Percentiles rank a stretch among this genome's conserved stretches.
Evolutionary conservation across 1,140 invertebrate species (phyloP).

Genomic region (Cydia splendana): DNA sequence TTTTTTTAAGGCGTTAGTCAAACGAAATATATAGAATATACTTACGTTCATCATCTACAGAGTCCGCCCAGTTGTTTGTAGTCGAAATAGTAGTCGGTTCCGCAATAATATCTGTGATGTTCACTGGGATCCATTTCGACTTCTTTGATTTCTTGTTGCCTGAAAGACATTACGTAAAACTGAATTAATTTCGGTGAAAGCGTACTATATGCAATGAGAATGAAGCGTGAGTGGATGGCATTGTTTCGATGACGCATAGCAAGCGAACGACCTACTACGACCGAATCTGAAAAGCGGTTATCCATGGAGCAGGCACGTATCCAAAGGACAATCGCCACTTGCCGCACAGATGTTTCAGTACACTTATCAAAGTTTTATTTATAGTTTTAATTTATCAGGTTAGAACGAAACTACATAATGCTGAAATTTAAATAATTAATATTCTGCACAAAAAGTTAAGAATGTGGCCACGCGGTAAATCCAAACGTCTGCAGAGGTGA

Average conservation of each 20-base stretch:
- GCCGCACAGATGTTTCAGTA: constrained; percentile 41
- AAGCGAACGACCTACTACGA: constrained; percentile 73
- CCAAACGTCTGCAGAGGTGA: constrained; percentile 76
- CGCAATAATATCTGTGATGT: constrained; percentile 76
- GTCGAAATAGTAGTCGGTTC: constrained; percentile 71
- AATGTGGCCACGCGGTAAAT: constrained; percentile 80
- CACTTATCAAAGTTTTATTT: constrained; percentile 36
- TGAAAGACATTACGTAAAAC: constrained; percentile 49
- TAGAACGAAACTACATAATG: constrained; percentile 33
- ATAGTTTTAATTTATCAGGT: not conserved
- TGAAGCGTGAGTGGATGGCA: constrained; percentile 33
- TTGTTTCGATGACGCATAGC: constrained; percentile 66
- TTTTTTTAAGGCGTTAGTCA: constrained; percentile 25
- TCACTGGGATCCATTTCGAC: constrained; percentile 77
- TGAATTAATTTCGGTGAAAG: constrained; percentile 14
- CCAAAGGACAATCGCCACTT: constrained; percentile 46
- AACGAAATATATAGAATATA: constrained; percentile 37
- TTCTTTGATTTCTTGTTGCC: constrained; percentile 80
- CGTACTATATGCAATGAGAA: not conserved
- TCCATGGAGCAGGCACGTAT: constrained; percentile 46
- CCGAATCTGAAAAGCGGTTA: constrained; percentile 73
- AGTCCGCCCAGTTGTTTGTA: constrained; percentile 73
- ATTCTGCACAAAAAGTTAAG: constrained; percentile 52
- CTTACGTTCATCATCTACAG: constrained; percentile 77
- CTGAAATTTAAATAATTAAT: constrained; percentile 41